Percentiles rank a stretch among this genome's conserved stretches.
phyloP scores from a whole-genome alignment of 2,797 vertebrate species.

The Bryconaethiops microstoma region DNA sequence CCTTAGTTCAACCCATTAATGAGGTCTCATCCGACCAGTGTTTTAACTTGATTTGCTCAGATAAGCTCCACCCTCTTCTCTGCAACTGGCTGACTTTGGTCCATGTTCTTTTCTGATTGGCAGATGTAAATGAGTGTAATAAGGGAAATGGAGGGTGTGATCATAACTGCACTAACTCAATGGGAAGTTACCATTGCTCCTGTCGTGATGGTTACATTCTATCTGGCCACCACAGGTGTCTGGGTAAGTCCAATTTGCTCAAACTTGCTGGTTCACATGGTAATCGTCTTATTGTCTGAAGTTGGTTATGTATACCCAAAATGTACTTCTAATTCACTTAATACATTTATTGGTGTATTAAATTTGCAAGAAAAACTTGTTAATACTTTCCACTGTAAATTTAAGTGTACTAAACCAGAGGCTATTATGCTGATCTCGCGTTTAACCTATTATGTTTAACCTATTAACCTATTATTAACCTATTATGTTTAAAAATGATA shows the following conservation, averaged over 20 bases:
- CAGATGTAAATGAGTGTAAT: conserved; percentile 92
- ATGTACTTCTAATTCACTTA: no score
- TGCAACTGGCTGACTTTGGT: not conserved
- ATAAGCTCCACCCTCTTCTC: not conserved
- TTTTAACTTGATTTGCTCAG: not conserved
- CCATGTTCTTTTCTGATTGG: conserved; percentile 48
- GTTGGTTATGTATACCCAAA: no score
- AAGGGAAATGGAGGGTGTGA: conserved; percentile 83
- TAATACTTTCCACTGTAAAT: not conserved
- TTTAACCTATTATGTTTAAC: no score
- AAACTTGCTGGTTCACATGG: not conserved
- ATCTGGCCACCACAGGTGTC: conserved; percentile 80
- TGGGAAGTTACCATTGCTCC: conserved; percentile 89
- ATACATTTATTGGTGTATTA: no score
- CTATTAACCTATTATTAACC: no score
- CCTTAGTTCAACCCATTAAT: not conserved
- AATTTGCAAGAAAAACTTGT: no score
- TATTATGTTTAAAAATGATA: no score
- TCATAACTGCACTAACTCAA: conserved; percentile 88
- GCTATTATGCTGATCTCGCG: no score
- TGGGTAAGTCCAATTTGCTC: conserved; percentile 75
- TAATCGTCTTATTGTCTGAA: not conserved
- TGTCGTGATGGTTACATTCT: conserved; percentile 87
- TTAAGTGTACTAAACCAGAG: not conserved
- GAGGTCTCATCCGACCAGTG: not conserved